Base-by-base conservation (phyloP, 2,113 vertebrate species). In the Xiphorhynchus elegans region DNA sequence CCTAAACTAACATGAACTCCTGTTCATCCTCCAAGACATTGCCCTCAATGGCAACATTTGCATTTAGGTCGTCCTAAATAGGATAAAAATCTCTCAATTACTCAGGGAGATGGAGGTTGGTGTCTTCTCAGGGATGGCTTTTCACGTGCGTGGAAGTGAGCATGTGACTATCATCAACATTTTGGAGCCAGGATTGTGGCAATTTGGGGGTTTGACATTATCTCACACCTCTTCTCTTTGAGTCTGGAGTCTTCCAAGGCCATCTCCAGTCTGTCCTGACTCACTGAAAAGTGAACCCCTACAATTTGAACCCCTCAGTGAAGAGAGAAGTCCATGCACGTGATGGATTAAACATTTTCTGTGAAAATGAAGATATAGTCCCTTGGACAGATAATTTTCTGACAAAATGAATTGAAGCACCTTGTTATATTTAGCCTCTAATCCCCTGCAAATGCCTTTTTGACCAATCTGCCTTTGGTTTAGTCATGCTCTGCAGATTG, bases 341-440 rank as follows among this genome's bases (percentile, higher is more conserved):
- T 31, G n/a, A 78, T 24, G 44, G 63, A 84, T 90, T 87, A 73
- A 87, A 37, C 11, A 9, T 84, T 82, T 90, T 33, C 60, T 42
- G 82, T 58, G 25, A 82, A 72, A 89, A 96, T 87, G 79, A 90
- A 95, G 90, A 90, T 82, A 86, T 26, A 89, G 46, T n/a, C 60
- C 58, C 17, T 68, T 8, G 73, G 79, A 96, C 69, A 96, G 83
- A 87, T 87, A 89, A 96, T 97, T 92, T 89, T 89, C 80, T 84
- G 53, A 81, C 58, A 97, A 90, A 96, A 95, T 50, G 8, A 82
- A 94, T 82, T 62, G 83, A 89, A 76, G 44, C 18, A 58, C 89
- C 62, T 69, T 86, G 64, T 96, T 96, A 86, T 90, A 95, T 93
- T 95, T 92, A 97, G 94, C 70, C 63, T 90, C 87, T 63, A 84